These are phyloP conservation scores for Elanus axillaris DNA, from an alignment of 2,113 vertebrate species.

Conservation along the genomic window DNA sequence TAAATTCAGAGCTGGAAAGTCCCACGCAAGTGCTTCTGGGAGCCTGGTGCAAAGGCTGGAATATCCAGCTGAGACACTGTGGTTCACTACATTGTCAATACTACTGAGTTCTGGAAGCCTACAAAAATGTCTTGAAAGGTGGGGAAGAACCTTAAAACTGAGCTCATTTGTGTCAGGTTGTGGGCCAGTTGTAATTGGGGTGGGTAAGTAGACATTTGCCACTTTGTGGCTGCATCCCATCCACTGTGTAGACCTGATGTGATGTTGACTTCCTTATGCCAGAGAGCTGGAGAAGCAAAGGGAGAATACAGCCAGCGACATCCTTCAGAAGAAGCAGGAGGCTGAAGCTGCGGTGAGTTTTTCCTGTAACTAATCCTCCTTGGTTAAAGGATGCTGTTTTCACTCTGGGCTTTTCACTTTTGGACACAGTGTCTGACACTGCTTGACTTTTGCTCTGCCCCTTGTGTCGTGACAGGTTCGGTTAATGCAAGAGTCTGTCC, in stretches of 20 bases:
- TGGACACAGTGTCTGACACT: neutral
- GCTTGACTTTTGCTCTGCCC: neutral
- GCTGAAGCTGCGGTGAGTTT: constrained; percentile 92
- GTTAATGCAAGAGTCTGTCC: constrained; percentile 97
- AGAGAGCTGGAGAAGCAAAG: constrained; percentile 94
- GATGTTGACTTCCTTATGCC: neutral
- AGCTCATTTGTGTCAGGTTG: neutral
- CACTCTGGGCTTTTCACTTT: neutral
- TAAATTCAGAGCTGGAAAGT: neutral
- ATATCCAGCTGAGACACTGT: neutral
- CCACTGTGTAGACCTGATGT: neutral
- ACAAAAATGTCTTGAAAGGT: neutral
- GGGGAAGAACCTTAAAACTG: neutral
- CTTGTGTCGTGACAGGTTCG: constrained; percentile 77
- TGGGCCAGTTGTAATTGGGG: neutral
- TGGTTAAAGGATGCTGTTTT: neutral
- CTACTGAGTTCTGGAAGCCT: neutral
- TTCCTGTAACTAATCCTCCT: neutral
- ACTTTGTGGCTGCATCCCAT: neutral
- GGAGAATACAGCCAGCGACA: constrained; percentile 84
- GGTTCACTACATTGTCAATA: neutral
- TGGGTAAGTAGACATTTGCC: neutral
- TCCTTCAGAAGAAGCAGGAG: constrained; percentile 91
- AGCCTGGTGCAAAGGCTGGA: neutral
- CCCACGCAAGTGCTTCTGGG: neutral